Conservation (phyloP, 2,797 vertebrate genomes). For the Limosa lapponica region DNA sequence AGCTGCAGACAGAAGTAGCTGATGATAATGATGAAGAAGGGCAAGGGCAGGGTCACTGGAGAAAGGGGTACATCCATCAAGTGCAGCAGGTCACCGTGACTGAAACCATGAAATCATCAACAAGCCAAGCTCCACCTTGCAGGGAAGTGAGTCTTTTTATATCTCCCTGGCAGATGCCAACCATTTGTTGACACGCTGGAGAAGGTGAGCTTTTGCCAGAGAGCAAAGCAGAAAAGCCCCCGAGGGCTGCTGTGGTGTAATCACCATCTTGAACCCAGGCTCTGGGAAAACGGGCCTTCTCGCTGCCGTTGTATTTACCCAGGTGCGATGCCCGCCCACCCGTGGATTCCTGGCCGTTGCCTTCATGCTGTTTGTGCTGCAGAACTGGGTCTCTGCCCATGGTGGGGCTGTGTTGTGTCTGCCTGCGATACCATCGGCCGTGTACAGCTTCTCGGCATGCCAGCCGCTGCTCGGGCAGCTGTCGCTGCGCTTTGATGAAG, state of each 20-base stretch:
- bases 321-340: conserved; percentile 6
- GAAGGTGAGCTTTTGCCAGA: not conserved
- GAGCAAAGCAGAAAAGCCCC: not conserved
- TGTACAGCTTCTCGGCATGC: not conserved
- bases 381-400: not conserved
- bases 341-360: conserved; percentile 14
- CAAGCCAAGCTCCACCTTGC: not conserved
- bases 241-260: not conserved
- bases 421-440: not conserved
- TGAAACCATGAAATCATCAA: not conserved
- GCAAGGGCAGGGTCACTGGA: not conserved
- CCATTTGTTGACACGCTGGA: not conserved
- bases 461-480: not conserved
- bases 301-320: not conserved
- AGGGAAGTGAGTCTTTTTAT: conserved; percentile 1
- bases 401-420: not conserved
- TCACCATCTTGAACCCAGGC: not conserved
- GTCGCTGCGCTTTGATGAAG: not conserved
- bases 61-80: not conserved
- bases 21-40: not conserved
- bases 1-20: not conserved
- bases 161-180: not conserved
- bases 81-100: not conserved
- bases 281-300: conserved; percentile 7
- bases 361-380: not conserved